Evolutionary conservation across 2,888 invertebrate genomes (phyloP), one percentile per base, ranked within the genome.

Genomic region (Thereva nobilitata): DNA sequence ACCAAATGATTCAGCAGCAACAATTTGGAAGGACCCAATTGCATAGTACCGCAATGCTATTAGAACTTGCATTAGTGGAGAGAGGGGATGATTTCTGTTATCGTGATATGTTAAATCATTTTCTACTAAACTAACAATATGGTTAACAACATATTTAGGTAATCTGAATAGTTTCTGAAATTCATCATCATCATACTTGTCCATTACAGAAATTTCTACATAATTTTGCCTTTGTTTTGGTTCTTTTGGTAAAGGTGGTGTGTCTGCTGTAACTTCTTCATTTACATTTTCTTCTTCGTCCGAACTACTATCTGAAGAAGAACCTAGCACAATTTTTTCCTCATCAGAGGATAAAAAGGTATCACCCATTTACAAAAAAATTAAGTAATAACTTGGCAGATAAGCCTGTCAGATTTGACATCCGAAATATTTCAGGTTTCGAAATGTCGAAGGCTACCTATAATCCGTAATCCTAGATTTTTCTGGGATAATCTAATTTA

Each of bases 1-100:
- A 8, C 10, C 10, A 23, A 53, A 45, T 3, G 64, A 38, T 49
- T 67, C 64, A 4, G 50, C 67, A 37, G 38, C 47, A 23, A 40
- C 50, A 35, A n/a, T 41, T 23, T 56, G 64, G 55, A 67, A 64
- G 6, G 55, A 40, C 1, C 63, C 63, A 44, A 57, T 63, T n/a
- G 67, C 67, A 49, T 64, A 67, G 64, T 41, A 54, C 4, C 56
- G 54, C 7, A 67, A 53, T 23, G 64, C 50, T 55, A 55, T 47
- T 10, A 67, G 40, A 23, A 67, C 6, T 47, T 47, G 47, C 5
- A 12, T 10, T 6, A 10, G 12, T 4, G 23, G 5, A 10, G 4
- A 12, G 10, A 47, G 10, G 5, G 47, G 47, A 45, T 45, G 45
- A 8, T 45, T 45, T 45, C 10, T 45, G 4, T 45, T 45, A 1